Evolutionary conservation across 2,797 vertebrate genomes (phyloP).

Genomic region (Malacoraja senta): DNA sequence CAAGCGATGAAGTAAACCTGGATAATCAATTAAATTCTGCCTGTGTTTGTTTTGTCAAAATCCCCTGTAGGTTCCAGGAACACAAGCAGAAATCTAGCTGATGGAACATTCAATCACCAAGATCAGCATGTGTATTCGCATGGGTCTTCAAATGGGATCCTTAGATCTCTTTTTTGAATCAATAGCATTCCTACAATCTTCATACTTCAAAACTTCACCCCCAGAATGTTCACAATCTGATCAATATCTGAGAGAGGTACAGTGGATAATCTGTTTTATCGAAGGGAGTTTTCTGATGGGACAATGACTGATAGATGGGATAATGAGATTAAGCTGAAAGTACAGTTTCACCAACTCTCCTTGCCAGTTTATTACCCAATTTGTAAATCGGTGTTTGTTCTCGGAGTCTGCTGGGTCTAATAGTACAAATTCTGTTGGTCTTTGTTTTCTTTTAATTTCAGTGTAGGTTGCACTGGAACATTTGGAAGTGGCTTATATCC

Average conservation of each 20-base stretch:
- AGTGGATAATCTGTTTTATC: neutral
- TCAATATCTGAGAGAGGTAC: slow-evolving; percentile 1
- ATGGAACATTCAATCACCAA: slow-evolving; percentile 42
- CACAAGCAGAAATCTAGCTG: slow-evolving; percentile 46
- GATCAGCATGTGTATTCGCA: slow-evolving; percentile 43
- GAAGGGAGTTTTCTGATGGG: neutral
- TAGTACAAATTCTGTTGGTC: neutral
- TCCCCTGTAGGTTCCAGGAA: slow-evolving; percentile 52
- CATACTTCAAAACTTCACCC: slow-evolving; percentile 47
- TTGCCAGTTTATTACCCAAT: neutral
- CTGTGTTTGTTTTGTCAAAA: slow-evolving; percentile 58
- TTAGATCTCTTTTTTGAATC: slow-evolving; percentile 54
- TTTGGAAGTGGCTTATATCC: neutral
- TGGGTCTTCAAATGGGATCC: slow-evolving; percentile 43
- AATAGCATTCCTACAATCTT: slow-evolving; percentile 51
- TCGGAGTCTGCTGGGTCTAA: neutral
- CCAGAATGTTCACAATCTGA: slow-evolving; percentile 36
- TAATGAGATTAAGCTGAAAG: neutral
- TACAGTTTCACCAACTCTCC: neutral
- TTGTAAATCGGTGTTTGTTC: neutral
- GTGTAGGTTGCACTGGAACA: neutral
- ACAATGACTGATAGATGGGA: neutral
- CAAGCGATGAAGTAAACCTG: slow-evolving; percentile 45
- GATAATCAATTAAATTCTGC: slow-evolving; percentile 57
- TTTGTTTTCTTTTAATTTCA: neutral